phyloP scores from a whole-genome alignment of 2,797 vertebrate genomes.

The Anas flavirostris region DNA sequence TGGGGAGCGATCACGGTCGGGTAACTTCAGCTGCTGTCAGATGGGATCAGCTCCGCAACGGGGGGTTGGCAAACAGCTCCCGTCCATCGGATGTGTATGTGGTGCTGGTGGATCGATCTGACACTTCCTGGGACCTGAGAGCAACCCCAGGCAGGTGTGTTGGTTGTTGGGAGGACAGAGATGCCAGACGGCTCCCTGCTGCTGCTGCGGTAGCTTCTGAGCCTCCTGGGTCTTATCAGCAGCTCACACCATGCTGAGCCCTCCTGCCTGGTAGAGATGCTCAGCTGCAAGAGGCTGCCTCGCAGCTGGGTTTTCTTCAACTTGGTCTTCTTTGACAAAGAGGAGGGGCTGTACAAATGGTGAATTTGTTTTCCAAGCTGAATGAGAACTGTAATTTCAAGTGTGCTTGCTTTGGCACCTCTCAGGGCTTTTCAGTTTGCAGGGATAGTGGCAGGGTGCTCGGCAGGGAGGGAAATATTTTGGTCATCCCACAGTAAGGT shows the following conservation, averaged over 20 bases:
- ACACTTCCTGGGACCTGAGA: background rate
- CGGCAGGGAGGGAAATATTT: background rate
- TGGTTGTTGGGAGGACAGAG: background rate
- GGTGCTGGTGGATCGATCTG: background rate
- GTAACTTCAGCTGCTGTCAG: background rate
- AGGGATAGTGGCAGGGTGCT: background rate
- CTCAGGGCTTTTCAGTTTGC: background rate
- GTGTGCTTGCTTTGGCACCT: conserved; percentile 18
- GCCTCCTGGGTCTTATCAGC: conserved; percentile 38
- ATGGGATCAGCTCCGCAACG: background rate
- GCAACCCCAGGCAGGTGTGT: background rate
- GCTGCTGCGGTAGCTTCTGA: background rate
- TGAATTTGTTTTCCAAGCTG: conserved; percentile 1
- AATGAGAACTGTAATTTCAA: conserved; percentile 28
- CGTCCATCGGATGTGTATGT: background rate
- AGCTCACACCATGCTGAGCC: conserved; percentile 3
- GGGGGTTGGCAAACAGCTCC: background rate
- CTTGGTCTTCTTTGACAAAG: background rate
- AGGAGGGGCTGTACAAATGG: background rate
- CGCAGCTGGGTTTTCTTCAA: conserved; percentile 28
- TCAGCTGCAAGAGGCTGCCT: background rate
- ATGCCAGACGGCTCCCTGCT: background rate
- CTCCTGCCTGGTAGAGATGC: background rate
- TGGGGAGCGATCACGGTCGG: background rate
- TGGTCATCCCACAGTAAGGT: background rate